phyloP scores from a whole-genome alignment of 2,888 invertebrate species.

The Nymphalis polychloros region DNA sequence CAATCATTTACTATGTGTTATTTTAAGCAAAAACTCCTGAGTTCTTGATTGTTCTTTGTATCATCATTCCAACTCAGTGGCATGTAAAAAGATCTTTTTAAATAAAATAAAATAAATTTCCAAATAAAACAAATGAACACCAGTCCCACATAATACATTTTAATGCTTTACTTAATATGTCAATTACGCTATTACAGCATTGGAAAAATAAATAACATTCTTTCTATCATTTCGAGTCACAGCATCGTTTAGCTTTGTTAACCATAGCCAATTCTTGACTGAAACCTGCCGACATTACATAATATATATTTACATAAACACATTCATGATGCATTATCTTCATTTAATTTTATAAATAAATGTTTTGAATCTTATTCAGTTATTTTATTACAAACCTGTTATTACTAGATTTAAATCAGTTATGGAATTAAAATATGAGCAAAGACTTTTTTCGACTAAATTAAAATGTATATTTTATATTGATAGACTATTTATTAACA shows the following conservation, averaged over 20 bases:
- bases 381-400: neutral
- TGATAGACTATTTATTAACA: no score
- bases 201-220: conserved; percentile 72
- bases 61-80: no score
- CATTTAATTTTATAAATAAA: neutral
- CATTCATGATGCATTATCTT: conserved; percentile 22
- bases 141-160: conserved; percentile 65
- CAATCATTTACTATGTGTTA: no score
- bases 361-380: neutral
- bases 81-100: no score
- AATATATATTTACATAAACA: conserved; percentile 37
- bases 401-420: neutral
- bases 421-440: no score
- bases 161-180: conserved; percentile 58
- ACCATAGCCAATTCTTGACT: conserved; percentile 39
- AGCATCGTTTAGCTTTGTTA: conserved; percentile 62
- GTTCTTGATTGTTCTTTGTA: no score
- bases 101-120: no score
- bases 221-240: conserved; percentile 58
- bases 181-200: conserved; percentile 62
- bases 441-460: no score
- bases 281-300: conserved; percentile 26
- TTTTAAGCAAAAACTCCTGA: no score
- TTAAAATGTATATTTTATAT: no score
- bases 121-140: conserved; percentile 43